phyloP scores from a whole-genome alignment of 1,140 invertebrate genomes.

The Bicyclus anynana region DNA sequence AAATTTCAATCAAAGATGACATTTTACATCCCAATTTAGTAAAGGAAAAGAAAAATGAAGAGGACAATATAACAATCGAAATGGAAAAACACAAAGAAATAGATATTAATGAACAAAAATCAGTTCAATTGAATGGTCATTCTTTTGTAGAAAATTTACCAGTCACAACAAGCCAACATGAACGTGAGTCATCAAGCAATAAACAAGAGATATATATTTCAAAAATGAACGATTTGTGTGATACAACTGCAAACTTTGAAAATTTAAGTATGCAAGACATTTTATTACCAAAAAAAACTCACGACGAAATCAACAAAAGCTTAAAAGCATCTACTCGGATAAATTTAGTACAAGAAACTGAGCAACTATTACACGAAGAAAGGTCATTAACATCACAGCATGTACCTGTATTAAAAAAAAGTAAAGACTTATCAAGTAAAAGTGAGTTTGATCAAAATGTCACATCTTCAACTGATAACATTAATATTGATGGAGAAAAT shows the following conservation, averaged over 20 bases:
- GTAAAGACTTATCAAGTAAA: conserved; percentile 10
- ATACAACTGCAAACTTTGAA: neutral
- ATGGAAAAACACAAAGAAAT: conserved; percentile 32
- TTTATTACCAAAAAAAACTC: conserved; percentile 10
- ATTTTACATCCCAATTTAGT: neutral
- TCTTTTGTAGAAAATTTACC: neutral
- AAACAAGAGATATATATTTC: neutral
- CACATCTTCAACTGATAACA: conserved; percentile 37
- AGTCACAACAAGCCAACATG: neutral
- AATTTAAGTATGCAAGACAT: neutral
- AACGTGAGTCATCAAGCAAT: neutral
- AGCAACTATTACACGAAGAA: conserved; percentile 35
- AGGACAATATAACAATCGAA: conserved; percentile 15
- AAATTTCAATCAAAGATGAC: neutral
- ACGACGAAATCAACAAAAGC: conserved; percentile 7
- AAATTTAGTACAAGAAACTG: conserved; percentile 24
- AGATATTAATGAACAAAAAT: conserved; percentile 17
- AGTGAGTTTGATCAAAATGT: conserved; percentile 16
- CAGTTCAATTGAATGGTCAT: neutral
- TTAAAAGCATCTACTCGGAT: neutral
- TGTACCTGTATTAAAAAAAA: conserved; percentile 24
- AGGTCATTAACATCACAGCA: conserved; percentile 12
- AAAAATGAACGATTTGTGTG: neutral
- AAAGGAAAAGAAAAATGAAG: neutral
- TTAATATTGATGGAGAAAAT: conserved; percentile 36